Evolutionary conservation across 2,797 vertebrate species (phyloP), one percentile per base, ranked within the genome.

Genomic region (Takifugu rubripes): DNA sequence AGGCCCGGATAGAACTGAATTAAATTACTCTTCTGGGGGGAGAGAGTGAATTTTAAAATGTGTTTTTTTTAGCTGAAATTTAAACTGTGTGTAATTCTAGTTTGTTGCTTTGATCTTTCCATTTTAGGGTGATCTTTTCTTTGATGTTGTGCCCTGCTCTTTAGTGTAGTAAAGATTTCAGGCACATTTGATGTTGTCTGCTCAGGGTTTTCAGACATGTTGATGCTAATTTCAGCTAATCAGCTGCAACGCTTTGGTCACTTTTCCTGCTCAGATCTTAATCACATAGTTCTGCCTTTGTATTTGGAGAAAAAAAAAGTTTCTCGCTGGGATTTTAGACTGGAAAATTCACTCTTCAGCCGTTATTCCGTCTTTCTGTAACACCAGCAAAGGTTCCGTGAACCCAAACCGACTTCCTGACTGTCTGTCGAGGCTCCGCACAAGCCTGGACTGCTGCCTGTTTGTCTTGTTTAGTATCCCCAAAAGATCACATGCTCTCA

Each of bases 381-480:
- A 33, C 27, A 29, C 5, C 27, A 29, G 27, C 27, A 7, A 33
- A 33, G 33, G 33, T 29, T 29, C 2, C 7, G 27, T 29, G 27
- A 29, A 29, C 4, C 27, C 27, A 29, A 29, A 29, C 33, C 11
- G 1, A 21, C 21, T 21, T 7, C 12, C 36, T 0, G 16, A 8
- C 44, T 46, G 44, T 46, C 16, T 1, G 17, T 21, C 44, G 7
- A n/a, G 44, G 6, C 44, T 46, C 15, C 6, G 2, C 44, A 45
- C 16, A 17, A n/a, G 16, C 44, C 15, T n/a, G 16, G 44, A 12
- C 33, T 57, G 60, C 66, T 69, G 61, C 56, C 27, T 59, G 58
- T 76, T 79, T 62, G 63, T 84, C 70, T 79, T 64, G 59, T 72
- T 78, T 76, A 72, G 78, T 75, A 68, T 78, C 66, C 82, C 74